Base-by-base conservation (phyloP, 2,797 vertebrate species). In the Psittacula echo region DNA sequence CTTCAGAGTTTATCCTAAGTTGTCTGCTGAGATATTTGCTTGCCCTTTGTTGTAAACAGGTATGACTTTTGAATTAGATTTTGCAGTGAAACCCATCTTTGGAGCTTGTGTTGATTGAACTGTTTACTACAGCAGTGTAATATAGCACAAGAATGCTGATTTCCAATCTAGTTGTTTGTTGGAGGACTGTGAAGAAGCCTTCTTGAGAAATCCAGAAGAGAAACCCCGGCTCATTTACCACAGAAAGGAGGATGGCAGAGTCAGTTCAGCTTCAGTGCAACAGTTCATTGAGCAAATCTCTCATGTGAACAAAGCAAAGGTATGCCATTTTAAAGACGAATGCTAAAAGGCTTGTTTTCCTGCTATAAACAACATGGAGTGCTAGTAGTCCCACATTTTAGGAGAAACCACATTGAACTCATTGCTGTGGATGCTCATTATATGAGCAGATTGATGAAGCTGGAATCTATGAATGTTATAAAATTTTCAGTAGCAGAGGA, bases 171-270 rank as follows among this genome's bases (percentile, higher is more conserved):
- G 99, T 95, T 98, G 97, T 90, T 97, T 99, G 94, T 87, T 98
- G 94, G 98, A 99, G 93, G 99, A 99, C 94, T 99, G 98, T 82
- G 98, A 99, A 95, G 99, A 99, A 97, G 98, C 98, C 44, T 99
- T 99, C 96, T 98, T 99, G 97, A 99, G 98, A 97, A 99, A 99
- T 94, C 97, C 98, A 27, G 99, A 99, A 75, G 98, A 98, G 88
- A 99, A 98, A 51, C 98, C 99, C 17, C 97, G 98, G 54, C 98
- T 99, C 79, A 98, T 99, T 80, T 99, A 99, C 97, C 98, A 98
- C 97, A 98, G 98, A 86, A 98, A 97, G 11, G 98, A 98, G 71
- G 98, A 98, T 51, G 98, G 96, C 62, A 94, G 95, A 86, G 96
- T 88, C 85, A 95, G 98, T 95, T 98, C 96, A 62, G 95, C 89